Evolutionary conservation across 2,797 vertebrate genomes (phyloP).

Genomic region (Myotis daubentonii): DNA sequence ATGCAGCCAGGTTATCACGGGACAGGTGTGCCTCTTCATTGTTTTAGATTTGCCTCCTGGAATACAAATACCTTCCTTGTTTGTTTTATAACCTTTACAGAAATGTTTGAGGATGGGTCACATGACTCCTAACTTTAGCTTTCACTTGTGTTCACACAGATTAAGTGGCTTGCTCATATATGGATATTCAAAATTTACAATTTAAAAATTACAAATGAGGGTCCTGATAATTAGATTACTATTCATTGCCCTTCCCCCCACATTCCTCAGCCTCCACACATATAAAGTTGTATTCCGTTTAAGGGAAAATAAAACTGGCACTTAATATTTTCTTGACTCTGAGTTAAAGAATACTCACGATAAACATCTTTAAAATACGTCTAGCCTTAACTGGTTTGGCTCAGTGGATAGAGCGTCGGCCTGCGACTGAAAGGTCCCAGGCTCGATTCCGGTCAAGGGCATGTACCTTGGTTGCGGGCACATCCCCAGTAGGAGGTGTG

Average conservation of each 20-base stretch:
- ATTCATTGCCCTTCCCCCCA: neutral
- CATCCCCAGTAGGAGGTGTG: too few species aligned
- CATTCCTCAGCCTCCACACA: neutral
- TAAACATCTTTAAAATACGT: neutral
- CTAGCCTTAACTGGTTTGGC: too few species aligned
- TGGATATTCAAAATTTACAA: neutral
- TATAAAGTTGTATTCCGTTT: neutral
- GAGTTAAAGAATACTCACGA: neutral
- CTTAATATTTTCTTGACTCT: neutral
- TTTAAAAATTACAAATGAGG: neutral
- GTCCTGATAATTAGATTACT: neutral
- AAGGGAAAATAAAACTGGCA: neutral
- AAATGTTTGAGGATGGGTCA: neutral
- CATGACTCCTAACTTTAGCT: neutral
- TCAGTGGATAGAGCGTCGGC: too few species aligned
- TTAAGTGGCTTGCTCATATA: neutral
- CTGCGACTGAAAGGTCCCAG: too few species aligned
- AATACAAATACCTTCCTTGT: neutral
- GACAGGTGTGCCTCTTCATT: neutral
- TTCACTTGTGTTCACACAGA: neutral
- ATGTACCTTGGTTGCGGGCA: too few species aligned
- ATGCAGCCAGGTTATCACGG: neutral
- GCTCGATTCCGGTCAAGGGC: too few species aligned
- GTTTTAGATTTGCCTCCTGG: neutral
- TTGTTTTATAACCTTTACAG: constrained; percentile 30